Conservation (phyloP, 2,797 vertebrate species). For the Lithobates pipiens region DNA sequence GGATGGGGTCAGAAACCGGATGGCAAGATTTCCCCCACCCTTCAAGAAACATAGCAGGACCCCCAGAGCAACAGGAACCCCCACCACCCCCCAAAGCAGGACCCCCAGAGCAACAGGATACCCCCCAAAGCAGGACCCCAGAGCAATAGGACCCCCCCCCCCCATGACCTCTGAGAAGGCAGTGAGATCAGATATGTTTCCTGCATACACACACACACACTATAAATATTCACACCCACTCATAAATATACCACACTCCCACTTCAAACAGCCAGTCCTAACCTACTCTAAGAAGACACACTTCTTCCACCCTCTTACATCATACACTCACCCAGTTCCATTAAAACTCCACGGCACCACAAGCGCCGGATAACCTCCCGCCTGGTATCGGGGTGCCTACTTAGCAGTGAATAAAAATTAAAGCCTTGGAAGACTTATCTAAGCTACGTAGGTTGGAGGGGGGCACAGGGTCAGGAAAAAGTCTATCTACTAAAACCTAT, state of each 20-base stretch:
- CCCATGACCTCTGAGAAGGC: background rate
- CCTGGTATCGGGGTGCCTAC: background rate
- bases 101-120: background rate
- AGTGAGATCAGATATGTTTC: background rate
- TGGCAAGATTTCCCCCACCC: no score
- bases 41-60: no score
- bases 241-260: constrained; percentile 39
- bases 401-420: background rate
- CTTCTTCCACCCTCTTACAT: background rate
- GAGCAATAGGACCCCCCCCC: background rate
- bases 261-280: background rate
- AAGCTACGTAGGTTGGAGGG: background rate
- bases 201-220: constrained; percentile 19
- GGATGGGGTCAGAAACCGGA: no score
- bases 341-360: background rate
- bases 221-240: constrained; percentile 53
- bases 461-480: background rate
- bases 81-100: no score
- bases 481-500: background rate
- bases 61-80: background rate
- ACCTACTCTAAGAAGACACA: background rate
- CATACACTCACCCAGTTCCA: background rate
- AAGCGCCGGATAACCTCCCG: background rate
- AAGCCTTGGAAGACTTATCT: constrained; percentile 3
- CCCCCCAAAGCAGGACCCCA: no score